These are phyloP conservation scores for Orthonyx spaldingii DNA, from an alignment of 2,113 vertebrate species.

Conservation along the genomic window DNA sequence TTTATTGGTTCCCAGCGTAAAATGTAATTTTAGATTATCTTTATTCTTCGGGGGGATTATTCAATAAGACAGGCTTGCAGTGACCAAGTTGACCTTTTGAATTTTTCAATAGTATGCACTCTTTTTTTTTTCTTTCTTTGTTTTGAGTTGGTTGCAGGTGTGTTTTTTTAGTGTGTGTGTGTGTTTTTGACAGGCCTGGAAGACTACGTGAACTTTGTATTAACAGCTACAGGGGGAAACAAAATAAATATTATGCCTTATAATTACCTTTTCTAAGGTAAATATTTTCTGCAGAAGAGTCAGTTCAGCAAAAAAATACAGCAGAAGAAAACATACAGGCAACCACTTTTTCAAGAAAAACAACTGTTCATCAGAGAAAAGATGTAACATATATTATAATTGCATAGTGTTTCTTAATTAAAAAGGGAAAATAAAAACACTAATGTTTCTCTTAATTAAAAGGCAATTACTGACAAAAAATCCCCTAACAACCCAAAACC, in stretches of 20 bases:
- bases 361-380: neutral
- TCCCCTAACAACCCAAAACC: neutral
- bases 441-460: neutral
- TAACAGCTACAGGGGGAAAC: neutral
- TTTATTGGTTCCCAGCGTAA: neutral
- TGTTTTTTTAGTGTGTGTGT: no score
- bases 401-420: neutral
- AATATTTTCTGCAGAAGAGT: neutral
- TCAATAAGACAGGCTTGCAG: neutral
- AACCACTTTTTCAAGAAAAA: neutral
- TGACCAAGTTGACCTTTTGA: constrained; percentile 35
- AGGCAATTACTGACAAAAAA: neutral
- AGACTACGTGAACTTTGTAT: constrained; percentile 26
- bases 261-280: constrained; percentile 28
- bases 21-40: constrained; percentile 40
- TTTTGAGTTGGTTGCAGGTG: neutral
- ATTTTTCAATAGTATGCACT: neutral
- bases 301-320: neutral
- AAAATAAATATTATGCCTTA: neutral
- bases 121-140: neutral
- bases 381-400: neutral
- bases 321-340: neutral
- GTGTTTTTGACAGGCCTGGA: neutral
- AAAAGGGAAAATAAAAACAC: neutral
- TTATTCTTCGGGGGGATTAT: constrained; percentile 1